A percentile compares a stretch with the other conserved stretches of the same genome.
Evolutionary conservation across 2,888 invertebrate species (phyloP).

Genomic region (Malacosoma neustria): DNA sequence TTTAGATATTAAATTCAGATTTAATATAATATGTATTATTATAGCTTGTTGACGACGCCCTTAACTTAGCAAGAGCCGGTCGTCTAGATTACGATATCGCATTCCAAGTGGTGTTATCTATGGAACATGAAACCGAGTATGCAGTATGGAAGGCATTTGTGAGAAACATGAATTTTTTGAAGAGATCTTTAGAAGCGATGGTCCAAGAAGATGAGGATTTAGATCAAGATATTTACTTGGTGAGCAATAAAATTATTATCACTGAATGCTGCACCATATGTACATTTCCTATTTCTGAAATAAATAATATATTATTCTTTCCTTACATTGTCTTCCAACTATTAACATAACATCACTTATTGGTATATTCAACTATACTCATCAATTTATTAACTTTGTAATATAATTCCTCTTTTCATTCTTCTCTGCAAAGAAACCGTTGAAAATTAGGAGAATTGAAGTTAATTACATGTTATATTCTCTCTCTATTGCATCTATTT

Average conservation of each 20-base stretch:
- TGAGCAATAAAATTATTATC: too few species aligned
- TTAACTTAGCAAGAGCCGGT: conserved; percentile 80
- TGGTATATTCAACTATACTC: too few species aligned
- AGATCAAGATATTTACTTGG: conserved; percentile 54
- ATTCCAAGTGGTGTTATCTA: conserved; percentile 79
- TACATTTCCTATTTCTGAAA: too few species aligned
- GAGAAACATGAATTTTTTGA: conserved; percentile 59
- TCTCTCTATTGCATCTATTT: too few species aligned
- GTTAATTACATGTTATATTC: too few species aligned
- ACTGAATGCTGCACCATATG: too few species aligned
- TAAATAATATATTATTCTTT: not conserved
- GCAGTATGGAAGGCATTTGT: conserved; percentile 80
- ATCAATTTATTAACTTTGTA: too few species aligned
- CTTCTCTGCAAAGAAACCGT: too few species aligned
- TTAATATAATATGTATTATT: too few species aligned
- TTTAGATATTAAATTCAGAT: too few species aligned
- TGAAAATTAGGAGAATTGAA: too few species aligned
- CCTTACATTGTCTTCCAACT: not conserved
- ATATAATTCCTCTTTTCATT: too few species aligned
- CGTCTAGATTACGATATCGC: conserved; percentile 77
- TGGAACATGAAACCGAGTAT: conserved; percentile 81
- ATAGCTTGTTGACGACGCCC: conserved; percentile 84
- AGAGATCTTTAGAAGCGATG: conserved; percentile 35
- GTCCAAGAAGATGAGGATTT: conserved; percentile 36
- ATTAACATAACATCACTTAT: not conserved